phyloP scores from a whole-genome alignment of 1,140 invertebrate genomes.

The Wasmannia auropunctata region DNA sequence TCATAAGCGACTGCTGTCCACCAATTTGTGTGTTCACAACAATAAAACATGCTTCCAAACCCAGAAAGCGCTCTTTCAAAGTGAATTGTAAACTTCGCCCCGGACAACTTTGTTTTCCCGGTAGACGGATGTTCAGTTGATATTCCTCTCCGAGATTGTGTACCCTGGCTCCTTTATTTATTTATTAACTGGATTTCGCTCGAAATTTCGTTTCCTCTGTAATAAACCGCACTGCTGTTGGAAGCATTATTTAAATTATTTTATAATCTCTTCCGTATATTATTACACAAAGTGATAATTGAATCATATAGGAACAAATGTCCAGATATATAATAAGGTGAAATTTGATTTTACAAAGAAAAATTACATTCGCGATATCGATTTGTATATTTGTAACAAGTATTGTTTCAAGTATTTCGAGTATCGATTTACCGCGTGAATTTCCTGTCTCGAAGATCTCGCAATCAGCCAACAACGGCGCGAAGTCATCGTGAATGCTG shows the following conservation, averaged over 20 bases:
- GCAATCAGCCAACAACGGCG: too few species aligned
- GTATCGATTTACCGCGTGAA: not conserved
- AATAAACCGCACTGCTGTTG: not conserved
- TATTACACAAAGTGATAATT: not conserved
- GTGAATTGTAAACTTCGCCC: constrained; percentile 55
- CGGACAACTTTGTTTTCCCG: constrained; percentile 36
- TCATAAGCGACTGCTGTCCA: constrained; percentile 59
- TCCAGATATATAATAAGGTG: too few species aligned
- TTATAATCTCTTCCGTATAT: not conserved
- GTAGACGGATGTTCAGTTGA: constrained; percentile 38
- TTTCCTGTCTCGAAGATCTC: not conserved
- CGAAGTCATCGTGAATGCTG: not conserved
- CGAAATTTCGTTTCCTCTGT: constrained; percentile 2
- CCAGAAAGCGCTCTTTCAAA: constrained; percentile 39
- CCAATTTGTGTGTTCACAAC: constrained; percentile 55
- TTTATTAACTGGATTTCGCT: constrained; percentile 22
- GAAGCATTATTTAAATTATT: not conserved
- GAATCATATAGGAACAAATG: not conserved
- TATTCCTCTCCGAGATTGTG: constrained; percentile 28
- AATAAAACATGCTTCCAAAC: constrained; percentile 59
- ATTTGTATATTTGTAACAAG: not conserved
- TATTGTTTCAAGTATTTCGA: not conserved
- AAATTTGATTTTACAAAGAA: not conserved
- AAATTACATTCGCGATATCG: not conserved
- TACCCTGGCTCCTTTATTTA: constrained; percentile 24